Base-by-base conservation (phyloP, 2,888 invertebrate species). In the Ophion ventricosus region DNA sequence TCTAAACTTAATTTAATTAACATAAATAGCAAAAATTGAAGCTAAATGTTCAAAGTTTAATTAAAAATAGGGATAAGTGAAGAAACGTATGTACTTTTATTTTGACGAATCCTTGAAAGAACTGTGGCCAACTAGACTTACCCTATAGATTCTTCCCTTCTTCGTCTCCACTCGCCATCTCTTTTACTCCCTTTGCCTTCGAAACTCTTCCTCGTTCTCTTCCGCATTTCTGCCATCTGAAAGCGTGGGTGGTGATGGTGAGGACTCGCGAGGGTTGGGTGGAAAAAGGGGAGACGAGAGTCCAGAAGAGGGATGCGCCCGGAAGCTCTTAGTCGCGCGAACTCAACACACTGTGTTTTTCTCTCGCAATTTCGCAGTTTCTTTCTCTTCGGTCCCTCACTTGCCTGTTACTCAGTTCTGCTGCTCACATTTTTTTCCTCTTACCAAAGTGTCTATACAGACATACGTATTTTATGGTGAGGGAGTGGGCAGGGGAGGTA, bases 361-460 rank as follows among this genome's bases (percentile, higher is more conserved):
- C 84, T 82, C 81, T 82, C 79, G 84, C 82, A 84, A 84, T 84
- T 84, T 84, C 82, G 82, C 79, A 82, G 84, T 82, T 82, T 84
- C 84, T 79, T 81, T 79, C 79, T 82, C 82, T 64, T 63, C 20
- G 61, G 57, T 63, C 64, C 76, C 43, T 66, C 67, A n/a, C 54
- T 49, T 80, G 56, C 26, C 78, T 80, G 69, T 74, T 70, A 66
- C 84, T 80, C 80, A 83, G 79, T 84, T 80, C 81, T 76, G 80
- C 80, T 84, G 83, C 77, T 81, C 80, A 85, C 74, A 77, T 75
- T 76, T 77, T 59, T 83, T 77, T 57, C n/a, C 72, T 66, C 56
- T 77, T 69, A 54, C 23, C 86, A 69, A 78, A 66, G 35, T 72
- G 75, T 75, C 75, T 79, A 61, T 75, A 84, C 77, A 84, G 80